Evolutionary conservation across 2,888 invertebrate genomes (phyloP).

Genomic region (Eutolmus rufibarbis): DNA sequence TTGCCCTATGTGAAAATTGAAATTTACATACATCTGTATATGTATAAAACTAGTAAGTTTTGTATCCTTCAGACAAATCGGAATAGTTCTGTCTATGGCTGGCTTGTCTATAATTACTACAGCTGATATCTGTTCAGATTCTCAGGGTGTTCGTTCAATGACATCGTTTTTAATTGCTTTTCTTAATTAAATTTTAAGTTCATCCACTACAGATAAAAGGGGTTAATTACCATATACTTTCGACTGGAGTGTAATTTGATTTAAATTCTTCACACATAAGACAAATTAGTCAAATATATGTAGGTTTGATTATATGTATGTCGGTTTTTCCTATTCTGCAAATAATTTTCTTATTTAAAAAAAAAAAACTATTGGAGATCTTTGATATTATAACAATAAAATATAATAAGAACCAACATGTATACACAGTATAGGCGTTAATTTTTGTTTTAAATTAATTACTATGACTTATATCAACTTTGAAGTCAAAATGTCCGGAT

Average conservation of each 20-base stretch:
- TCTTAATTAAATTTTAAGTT: neutral
- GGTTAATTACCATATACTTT: neutral
- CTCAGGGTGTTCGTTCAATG: neutral
- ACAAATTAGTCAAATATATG: neutral
- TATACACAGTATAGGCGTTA: too few relatives aligned
- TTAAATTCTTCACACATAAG: neutral
- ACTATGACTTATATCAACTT: too few relatives aligned
- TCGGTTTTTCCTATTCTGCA: too few relatives aligned
- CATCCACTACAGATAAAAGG: neutral
- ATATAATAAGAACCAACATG: too few relatives aligned
- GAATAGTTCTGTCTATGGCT: neutral
- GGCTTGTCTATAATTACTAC: neutral
- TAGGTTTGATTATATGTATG: too few relatives aligned
- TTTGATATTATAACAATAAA: too few relatives aligned
- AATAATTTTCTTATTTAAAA: too few relatives aligned
- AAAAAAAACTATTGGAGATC: too few relatives aligned
- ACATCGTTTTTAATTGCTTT: neutral
- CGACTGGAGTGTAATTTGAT: neutral
- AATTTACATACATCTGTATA: neutral
- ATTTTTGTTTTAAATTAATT: too few relatives aligned
- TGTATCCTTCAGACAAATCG: neutral
- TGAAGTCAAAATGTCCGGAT: too few relatives aligned
- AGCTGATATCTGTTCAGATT: neutral
- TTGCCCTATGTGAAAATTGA: neutral
- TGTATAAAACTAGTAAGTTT: neutral